Conservation (phyloP, 2,113 vertebrate species). For the Cairina moschata region DNA sequence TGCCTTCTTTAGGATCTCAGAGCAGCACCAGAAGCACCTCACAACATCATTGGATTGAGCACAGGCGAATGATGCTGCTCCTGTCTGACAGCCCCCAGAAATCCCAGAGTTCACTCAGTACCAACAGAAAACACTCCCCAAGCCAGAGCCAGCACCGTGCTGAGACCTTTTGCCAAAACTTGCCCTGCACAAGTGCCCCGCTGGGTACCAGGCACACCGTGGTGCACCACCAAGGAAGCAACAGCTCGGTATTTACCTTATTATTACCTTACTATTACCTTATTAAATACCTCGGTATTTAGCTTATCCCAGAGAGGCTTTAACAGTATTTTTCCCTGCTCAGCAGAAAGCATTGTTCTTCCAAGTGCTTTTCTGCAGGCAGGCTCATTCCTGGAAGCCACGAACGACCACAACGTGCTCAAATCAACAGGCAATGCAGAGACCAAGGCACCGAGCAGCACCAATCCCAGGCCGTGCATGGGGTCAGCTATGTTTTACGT, state of each 20-base stretch:
- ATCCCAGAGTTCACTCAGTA: background rate
- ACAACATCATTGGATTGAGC: fast-evolving
- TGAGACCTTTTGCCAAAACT: background rate
- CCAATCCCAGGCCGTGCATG: background rate
- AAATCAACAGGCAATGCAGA: background rate
- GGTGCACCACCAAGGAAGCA: fast-evolving
- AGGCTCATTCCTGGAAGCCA: background rate
- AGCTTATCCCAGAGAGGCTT: background rate
- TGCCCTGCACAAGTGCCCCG: background rate
- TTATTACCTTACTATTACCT: too few species aligned
- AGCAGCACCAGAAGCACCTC: background rate
- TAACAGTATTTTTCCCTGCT: background rate
- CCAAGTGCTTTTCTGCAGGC: background rate
- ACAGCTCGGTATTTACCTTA: background rate
- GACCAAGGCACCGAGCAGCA: background rate
- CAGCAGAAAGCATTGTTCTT: background rate
- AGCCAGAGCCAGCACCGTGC: background rate
- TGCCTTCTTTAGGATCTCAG: background rate
- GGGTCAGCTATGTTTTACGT: background rate
- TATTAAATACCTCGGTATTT: too few species aligned
- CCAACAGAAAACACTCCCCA: background rate
- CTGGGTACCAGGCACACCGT: background rate
- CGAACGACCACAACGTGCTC: background rate
- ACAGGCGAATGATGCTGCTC: background rate
- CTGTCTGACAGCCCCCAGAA: background rate